Evolutionary conservation across 2,888 invertebrate species (phyloP), one percentile per base, ranked within the genome.

Genomic region (Ophioninae sp.): DNA sequence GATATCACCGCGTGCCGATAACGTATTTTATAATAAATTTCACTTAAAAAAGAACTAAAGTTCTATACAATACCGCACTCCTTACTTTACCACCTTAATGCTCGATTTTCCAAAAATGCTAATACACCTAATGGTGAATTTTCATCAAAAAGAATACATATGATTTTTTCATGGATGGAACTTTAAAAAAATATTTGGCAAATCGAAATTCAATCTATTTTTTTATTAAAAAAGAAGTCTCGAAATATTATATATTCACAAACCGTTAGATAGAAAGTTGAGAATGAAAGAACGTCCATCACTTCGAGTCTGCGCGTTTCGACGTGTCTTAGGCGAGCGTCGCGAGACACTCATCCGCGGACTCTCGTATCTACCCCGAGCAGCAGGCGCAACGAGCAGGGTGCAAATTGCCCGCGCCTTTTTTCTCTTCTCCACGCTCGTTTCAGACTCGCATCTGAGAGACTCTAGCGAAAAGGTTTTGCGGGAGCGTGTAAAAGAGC

Each of bases 321-420:
- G 62, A 65, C 30, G 67, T 67, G 75, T 30, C 37, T 72, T 75
- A 23, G 62, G 30, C 73, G 41, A 68, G 73, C 44, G 67, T 20
- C 68, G 23, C 61, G n/a, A 76, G 83, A 76, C 83, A 79, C 72
- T 76, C 72, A 76, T 79, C 79, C 75, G 61, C 67, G 76, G 23
- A n/a, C 75, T 62, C 41, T 50, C 75, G 75, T 79, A 82, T 82
- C 75, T 82, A 61, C 74, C 13, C 65, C 50, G 23, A 79, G 74
- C 82, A 82, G 72, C 78, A 61, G 41, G 61, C 39, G 57, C 68
- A 44, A 70, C 39, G 20, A 65, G 13, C 37, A 13, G 50, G 62
- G 50, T 61, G 61, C 50, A 68, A 65, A 67, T 67, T 72, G 64
- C 37, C 21, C 62, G 13, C 41, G 50, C 61, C 41, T 73, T 73